Base-by-base conservation (phyloP, 1,140 invertebrate species). In the Rhopalosiphum padi region DNA sequence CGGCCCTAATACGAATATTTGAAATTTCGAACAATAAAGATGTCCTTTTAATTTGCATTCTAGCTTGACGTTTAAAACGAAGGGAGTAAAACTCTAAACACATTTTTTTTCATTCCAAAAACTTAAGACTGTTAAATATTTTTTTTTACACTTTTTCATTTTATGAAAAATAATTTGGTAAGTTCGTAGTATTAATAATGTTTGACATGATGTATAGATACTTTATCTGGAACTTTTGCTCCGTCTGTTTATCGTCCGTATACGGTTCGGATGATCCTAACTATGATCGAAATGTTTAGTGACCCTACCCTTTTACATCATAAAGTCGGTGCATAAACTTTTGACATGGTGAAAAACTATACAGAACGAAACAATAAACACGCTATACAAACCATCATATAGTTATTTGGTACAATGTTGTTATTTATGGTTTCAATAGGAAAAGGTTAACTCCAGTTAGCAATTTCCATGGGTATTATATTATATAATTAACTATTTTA, bases 391-490 rank as follows among this genome's bases (percentile, higher is more conserved):
- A 53, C 87, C n/a, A 30, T 22, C 25, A 21, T 37, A 21, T n/a
- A 37, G 48, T 53, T n/a, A 53, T 37, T 48, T 3, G 1, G 21
- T 51, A 48, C 46, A 21, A 23, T 88, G 0, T 48, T 48, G 86
- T 88, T 85, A 85, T 86, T 88, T 88, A 88, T 88, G 46, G 46
- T 88, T 88, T 88, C 46, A 48, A 88, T 51, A 88, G 43, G 18
- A n/a, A 88, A 87, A 88, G 0, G 18, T 5, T 48, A 48, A 87
- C 18, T 18, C 86, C 35, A 77, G 9, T 41, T 37, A 85, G 9
- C 8, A 43, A 25, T 43, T 30, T 43, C 8, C 9, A 25, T 23
- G 83, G 41, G 23, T 85, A 85, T 43, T 37, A 22, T 77, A n/a
- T 77, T 51, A 77, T 35, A 77, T 35, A n/a, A 43, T 85, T 85